Base-by-base conservation (phyloP, 2,888 invertebrate species). In the Cheilosia pagana region DNA sequence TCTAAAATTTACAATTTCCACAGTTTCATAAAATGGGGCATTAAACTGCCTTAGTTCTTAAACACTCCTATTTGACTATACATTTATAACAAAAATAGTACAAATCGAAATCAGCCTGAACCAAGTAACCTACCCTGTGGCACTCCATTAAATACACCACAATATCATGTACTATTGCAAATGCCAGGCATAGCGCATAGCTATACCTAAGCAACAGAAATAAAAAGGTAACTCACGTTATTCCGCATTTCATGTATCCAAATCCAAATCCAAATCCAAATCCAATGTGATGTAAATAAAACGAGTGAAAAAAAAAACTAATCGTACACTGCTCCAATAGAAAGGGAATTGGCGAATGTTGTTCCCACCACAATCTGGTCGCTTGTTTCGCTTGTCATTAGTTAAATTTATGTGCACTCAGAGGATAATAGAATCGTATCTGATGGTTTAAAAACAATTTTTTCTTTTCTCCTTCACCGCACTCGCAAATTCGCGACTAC, bases 341-440 rank as follows among this genome's bases (percentile, higher is more conserved):
- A 70, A 57, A 45, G 31, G 48, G 23, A 57, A 70, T 70, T 25
- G 25, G 41, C 35, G 41, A 35, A 31, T 68, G 70, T 50, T 70
- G 70, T 57, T 70, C 48, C 55, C 43, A 53, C 35, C 31, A 25
- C 53, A 52, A 72, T 76, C 67, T 50, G 31, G 50, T 62, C 53
- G 53, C 43, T 68, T 62, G 68, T 68, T 60, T 60, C 59, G 68
- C 76, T 77, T 77, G 76, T 70, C 76, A 77, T 70, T 77, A 70
- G 67, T 60, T 60, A 53, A 60, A 76, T 76, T 76, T 67, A 76
- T 68, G 43, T 60, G 53, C 55, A 45, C 52, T 60, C 65, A 10
- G 21, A 65, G 28, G 55, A 74, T 65, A 74, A 62, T 62, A 63
- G 57, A 63, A 74, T 65, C 65, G 35, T 65, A 65, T 65, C 45